Percentiles rank a stretch among this genome's conserved stretches.
Conservation (phyloP, 2,797 vertebrate genomes). For the Alcedo quadribrachys region DNA sequence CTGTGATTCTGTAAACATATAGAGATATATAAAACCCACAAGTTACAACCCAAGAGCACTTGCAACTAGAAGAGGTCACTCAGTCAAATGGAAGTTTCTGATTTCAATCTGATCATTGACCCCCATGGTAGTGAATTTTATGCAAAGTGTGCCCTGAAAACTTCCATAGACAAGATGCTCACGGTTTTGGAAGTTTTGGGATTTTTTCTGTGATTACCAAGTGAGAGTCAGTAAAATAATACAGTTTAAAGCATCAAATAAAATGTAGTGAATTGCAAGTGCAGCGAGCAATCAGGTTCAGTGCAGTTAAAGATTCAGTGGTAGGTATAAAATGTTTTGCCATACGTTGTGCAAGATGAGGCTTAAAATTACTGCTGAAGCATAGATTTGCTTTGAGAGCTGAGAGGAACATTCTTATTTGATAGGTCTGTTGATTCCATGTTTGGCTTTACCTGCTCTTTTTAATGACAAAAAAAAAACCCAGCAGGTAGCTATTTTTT, state of each 20-base stretch:
- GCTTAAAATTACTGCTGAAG: neutral
- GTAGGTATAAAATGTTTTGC: neutral
- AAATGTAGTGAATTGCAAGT: neutral
- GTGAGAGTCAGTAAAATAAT: neutral
- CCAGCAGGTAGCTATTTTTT: neutral
- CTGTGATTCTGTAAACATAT: neutral
- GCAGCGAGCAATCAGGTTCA: neutral
- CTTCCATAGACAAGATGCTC: neutral
- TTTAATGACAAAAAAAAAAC: neutral
- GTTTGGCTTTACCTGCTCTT: neutral
- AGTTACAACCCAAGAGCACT: neutral
- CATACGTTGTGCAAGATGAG: neutral
- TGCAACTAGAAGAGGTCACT: neutral
- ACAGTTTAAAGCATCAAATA: neutral
- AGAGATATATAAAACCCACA: neutral
- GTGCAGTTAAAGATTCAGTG: neutral
- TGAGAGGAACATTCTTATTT: neutral
- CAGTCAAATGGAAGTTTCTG: neutral
- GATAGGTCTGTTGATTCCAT: neutral
- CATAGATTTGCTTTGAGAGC: neutral
- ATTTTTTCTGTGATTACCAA: neutral
- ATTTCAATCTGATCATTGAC: constrained; percentile 12
- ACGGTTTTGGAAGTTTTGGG: neutral
- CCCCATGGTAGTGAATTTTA: neutral
- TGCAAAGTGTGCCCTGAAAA: neutral